Percentiles rank a stretch among this genome's conserved stretches.
Evolutionary conservation across 2,797 vertebrate genomes (phyloP).

Genomic region (Argyrosomus regius): DNA sequence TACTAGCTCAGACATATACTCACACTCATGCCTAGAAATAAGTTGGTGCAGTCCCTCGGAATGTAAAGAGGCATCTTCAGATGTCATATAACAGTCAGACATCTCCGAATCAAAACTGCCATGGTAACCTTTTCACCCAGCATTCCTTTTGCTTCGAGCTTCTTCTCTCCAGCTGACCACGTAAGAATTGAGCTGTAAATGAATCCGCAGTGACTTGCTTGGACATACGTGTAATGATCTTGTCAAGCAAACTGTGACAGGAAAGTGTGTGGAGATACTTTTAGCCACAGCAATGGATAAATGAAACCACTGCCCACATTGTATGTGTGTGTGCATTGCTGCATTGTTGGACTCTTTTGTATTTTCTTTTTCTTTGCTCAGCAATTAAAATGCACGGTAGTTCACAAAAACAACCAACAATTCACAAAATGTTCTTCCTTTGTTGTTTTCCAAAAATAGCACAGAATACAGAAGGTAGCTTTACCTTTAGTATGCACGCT

Average conservation of each 20-base stretch:
- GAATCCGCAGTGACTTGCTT: conserved; percentile 12
- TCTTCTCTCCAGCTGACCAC: conserved; percentile 2
- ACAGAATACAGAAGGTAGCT: conserved; percentile 14
- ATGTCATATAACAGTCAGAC: background rate
- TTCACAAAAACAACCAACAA: conserved; percentile 33
- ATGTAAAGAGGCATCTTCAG: background rate
- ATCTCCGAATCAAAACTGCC: background rate
- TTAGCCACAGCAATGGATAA: conserved; percentile 9
- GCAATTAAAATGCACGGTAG: conserved; percentile 50
- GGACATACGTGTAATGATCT: conserved; percentile 21
- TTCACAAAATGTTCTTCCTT: conserved; percentile 35
- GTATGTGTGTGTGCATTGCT: conserved; percentile 1
- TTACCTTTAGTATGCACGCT: conserved; percentile 32
- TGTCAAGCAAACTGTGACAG: conserved; percentile 25
- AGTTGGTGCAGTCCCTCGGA: background rate
- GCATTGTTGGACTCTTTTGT: background rate
- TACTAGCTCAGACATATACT: conserved; percentile 11
- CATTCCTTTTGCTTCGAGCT: background rate
- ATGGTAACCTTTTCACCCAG: background rate
- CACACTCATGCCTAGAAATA: conserved; percentile 22
- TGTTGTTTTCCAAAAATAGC: conserved; percentile 62
- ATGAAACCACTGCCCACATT: background rate
- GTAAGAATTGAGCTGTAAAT: conserved; percentile 13
- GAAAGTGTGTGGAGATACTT: conserved; percentile 23
- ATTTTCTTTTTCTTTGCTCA: conserved; percentile 18